These are phyloP conservation scores for Theocolax elegans DNA, from an alignment of 1,140 invertebrate genomes.

Conservation along the genomic window DNA sequence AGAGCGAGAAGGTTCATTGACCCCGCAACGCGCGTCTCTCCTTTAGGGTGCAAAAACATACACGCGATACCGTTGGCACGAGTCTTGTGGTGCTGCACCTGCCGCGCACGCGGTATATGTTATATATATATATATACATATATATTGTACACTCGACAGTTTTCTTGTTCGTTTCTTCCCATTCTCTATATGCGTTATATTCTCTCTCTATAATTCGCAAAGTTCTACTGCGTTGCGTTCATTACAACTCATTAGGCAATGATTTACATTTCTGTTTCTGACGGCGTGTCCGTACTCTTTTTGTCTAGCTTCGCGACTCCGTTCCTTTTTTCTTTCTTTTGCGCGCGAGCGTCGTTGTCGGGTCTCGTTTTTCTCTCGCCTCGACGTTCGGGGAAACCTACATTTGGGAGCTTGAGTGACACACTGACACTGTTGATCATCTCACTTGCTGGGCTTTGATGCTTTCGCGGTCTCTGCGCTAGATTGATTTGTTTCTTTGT, in stretches of 20 bases:
- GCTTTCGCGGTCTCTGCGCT: background rate
- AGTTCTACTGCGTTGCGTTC: conserved; percentile 9
- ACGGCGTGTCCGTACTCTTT: background rate
- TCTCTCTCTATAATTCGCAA: conserved; percentile 23
- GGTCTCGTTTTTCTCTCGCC: background rate
- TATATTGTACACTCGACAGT: conserved; percentile 5
- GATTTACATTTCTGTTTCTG: conserved; percentile 36
- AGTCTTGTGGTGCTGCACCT: conserved; percentile 53
- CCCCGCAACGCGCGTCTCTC: conserved; percentile 41
- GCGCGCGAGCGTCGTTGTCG: too few species aligned
- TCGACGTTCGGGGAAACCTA: conserved; percentile 12
- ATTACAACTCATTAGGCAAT: conserved; percentile 40
- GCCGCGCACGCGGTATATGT: conserved; percentile 11
- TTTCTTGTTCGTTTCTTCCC: background rate
- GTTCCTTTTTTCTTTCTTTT: too few species aligned
- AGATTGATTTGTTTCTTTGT: too few species aligned
- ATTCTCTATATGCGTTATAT: conserved; percentile 1
- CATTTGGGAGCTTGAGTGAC: conserved; percentile 9
- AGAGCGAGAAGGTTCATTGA: conserved; percentile 40
- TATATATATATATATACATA: too few species aligned
- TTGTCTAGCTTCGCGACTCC: too few species aligned
- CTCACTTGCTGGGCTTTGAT: background rate
- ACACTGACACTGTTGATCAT: conserved; percentile 31
- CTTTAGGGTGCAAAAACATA: conserved; percentile 64
- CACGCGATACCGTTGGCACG: conserved; percentile 65